Conservation (phyloP, 2,113 vertebrate species). For the Thinocorus orbignyianus region DNA sequence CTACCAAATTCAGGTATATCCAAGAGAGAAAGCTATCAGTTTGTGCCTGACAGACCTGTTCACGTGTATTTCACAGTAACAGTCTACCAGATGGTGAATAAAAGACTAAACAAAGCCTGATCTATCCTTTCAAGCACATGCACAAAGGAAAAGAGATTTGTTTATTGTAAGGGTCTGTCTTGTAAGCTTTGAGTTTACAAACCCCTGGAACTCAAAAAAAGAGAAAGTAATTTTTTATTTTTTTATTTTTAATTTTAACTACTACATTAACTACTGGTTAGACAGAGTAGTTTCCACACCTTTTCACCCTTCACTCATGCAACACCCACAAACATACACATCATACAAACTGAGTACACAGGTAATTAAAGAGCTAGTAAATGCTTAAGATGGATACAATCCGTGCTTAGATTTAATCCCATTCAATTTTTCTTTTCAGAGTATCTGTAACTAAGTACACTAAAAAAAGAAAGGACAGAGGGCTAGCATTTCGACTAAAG, state of each 20-base stretch:
- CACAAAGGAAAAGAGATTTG: neutral
- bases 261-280: neutral
- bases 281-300: neutral
- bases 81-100: neutral
- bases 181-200: neutral
- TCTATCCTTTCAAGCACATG: neutral
- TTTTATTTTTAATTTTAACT: neutral
- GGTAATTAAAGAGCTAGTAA: neutral
- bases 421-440: neutral
- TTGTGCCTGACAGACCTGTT: neutral
- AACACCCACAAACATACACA: neutral
- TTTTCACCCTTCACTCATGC: neutral
- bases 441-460: neutral
- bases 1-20: too few relatives aligned
- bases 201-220: neutral
- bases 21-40: neutral
- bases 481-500: neutral
- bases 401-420: neutral
- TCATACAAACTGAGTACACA: neutral
- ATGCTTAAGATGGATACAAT: neutral
- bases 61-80: neutral
- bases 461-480: neutral
- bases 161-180: neutral
- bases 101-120: neutral
- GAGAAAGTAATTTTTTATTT: neutral